Percentiles rank a stretch among this genome's conserved stretches.
Conservation (phyloP, 2,888 invertebrate genomes). For the Ennomos erosarius region DNA sequence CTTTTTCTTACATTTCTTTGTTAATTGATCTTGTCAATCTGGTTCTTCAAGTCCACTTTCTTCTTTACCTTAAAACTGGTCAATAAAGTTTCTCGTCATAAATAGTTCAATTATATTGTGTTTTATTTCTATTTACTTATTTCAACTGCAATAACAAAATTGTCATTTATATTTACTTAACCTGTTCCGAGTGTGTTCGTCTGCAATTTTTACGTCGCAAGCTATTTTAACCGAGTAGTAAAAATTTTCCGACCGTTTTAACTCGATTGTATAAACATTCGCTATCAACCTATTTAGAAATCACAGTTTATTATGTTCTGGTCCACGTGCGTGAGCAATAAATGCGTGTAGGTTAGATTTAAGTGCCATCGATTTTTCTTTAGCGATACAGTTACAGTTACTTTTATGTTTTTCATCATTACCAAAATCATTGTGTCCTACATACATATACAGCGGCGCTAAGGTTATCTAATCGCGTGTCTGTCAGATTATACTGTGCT, state of each 20-base stretch:
- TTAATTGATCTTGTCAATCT: too few relatives aligned
- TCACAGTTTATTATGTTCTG: conserved; percentile 16
- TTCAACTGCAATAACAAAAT: conserved; percentile 10
- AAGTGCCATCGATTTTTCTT: conserved; percentile 14
- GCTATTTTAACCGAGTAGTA: conserved; percentile 30
- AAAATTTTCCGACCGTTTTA: conserved; percentile 32
- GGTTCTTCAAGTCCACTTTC: background rate
- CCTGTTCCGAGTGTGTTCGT: conserved; percentile 16
- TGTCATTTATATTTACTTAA: conserved; percentile 20
- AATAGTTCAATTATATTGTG: background rate
- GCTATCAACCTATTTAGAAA: conserved; percentile 26
- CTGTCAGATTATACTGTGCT: conserved; percentile 18
- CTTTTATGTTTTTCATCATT: conserved; percentile 6
- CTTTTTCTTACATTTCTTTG: too few relatives aligned
- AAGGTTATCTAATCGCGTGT: conserved; percentile 41
- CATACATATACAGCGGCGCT: conserved; percentile 38
- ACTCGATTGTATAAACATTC: conserved; percentile 16
- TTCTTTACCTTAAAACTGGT: background rate
- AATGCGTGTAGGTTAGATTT: conserved; percentile 6
- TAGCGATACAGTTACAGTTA: conserved; percentile 7
- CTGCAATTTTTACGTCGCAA: conserved; percentile 16
- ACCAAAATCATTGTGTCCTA: conserved; percentile 36
- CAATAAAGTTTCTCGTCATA: background rate
- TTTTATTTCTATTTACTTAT: background rate
- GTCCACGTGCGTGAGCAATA: conserved; percentile 19